These are phyloP conservation scores for Gortyna flavago DNA, from an alignment of 2,888 invertebrate genomes.

Conservation along the genomic window DNA sequence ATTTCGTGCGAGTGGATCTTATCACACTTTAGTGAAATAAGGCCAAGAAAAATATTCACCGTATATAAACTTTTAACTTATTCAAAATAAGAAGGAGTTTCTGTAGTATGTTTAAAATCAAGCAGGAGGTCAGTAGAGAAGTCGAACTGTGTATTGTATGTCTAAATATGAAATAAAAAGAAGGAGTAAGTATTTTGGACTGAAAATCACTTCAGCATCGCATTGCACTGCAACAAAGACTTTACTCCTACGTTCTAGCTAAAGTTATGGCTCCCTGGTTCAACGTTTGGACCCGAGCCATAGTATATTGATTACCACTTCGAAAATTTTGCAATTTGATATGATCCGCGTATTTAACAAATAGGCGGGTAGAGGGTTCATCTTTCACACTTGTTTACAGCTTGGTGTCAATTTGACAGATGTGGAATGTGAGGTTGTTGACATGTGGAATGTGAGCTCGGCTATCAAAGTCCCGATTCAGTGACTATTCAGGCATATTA, in stretches of 20 bases:
- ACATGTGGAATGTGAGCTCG: too few relatives aligned
- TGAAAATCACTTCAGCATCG: not conserved
- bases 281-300: conserved; percentile 74
- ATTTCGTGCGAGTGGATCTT: not conserved
- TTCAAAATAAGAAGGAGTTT: too few relatives aligned
- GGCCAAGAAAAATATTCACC: too few relatives aligned
- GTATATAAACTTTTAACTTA: too few relatives aligned
- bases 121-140: not conserved
- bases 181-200: not conserved
- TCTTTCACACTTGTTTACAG: conserved; percentile 28
- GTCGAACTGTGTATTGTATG: not conserved
- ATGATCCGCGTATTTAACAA: conserved; percentile 53
- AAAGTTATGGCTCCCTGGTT: conserved; percentile 70
- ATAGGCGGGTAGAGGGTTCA: conserved; percentile 1
- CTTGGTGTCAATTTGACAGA: not conserved
- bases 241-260: conserved; percentile 20
- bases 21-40: too few relatives aligned
- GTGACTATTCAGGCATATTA: too few relatives aligned
- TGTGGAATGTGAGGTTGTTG: too few relatives aligned
- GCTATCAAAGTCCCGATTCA: too few relatives aligned
- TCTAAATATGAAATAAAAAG: not conserved
- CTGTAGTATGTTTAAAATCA: not conserved
- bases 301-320: conserved; percentile 75
- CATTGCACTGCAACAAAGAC: not conserved
- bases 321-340: conserved; percentile 72